These are phyloP conservation scores for Hyles lineata DNA, from an alignment of 2,888 invertebrate species.

Conservation along the genomic window DNA sequence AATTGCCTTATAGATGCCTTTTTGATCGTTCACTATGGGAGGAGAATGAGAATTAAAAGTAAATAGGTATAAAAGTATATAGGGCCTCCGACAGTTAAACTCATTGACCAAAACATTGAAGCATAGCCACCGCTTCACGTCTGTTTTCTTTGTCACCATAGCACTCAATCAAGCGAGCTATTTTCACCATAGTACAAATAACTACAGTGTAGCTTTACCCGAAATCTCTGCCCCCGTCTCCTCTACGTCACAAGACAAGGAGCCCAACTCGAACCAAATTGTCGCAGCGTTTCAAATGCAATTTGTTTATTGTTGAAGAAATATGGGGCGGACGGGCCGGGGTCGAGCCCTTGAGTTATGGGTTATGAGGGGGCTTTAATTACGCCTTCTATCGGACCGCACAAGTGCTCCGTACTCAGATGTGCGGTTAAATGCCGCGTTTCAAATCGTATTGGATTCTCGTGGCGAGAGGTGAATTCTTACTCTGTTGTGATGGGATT, in stretches of 20 bases:
- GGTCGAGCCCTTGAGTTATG: conserved; percentile 60
- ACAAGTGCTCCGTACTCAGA: conserved; percentile 41
- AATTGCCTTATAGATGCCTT: too few species aligned
- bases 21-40: too few species aligned
- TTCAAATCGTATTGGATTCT: conserved; percentile 29
- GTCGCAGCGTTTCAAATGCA: conserved; percentile 63
- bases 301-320: conserved; percentile 70
- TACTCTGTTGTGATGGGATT: too few species aligned
- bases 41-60: too few species aligned
- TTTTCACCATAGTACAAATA: too few species aligned
- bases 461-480: too few species aligned
- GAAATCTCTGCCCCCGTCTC: conserved; percentile 12
- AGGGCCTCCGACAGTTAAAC: too few species aligned
- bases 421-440: conserved; percentile 4
- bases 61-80: too few species aligned
- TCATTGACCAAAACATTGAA: too few species aligned
- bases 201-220: not conserved
- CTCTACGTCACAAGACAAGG: conserved; percentile 40
- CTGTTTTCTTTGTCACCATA: too few species aligned
- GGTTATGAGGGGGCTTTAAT: conserved; percentile 59
- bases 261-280: conserved; percentile 43
- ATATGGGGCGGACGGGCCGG: conserved; percentile 48
- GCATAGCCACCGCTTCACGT: too few species aligned
- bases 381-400: conserved; percentile 53
- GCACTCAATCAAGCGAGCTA: too few species aligned